Evolutionary conservation across 1,140 invertebrate genomes (phyloP).

Genomic region (Drosophila arizonae): DNA sequence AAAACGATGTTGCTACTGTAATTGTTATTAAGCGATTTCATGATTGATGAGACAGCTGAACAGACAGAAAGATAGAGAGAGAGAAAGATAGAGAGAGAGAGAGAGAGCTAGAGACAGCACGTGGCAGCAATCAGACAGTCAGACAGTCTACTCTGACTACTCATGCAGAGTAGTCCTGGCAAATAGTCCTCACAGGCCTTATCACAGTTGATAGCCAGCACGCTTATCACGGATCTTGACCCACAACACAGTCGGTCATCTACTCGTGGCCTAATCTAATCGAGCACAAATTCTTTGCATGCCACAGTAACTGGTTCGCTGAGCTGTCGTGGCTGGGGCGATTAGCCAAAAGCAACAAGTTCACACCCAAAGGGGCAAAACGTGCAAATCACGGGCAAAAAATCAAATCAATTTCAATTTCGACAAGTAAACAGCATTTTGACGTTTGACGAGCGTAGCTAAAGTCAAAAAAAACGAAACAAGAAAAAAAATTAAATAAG

Average conservation of each 20-base stretch:
- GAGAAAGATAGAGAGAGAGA: not conserved
- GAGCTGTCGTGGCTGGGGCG: not conserved
- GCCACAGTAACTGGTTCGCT: constrained; percentile 10
- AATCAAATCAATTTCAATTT: not conserved
- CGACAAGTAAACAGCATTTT: constrained; percentile 16
- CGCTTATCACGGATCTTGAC: constrained; percentile 36
- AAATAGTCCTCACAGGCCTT: not conserved
- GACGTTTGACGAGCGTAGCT: not conserved
- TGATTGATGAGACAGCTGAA: constrained; percentile 59
- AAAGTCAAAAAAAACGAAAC: not conserved
- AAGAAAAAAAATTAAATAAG: not conserved
- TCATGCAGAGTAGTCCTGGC: constrained; percentile 6
- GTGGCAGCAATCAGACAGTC: constrained; percentile 57
- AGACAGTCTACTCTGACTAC: constrained; percentile 5
- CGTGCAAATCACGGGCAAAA: constrained; percentile 29
- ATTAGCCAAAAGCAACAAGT: constrained; percentile 33
- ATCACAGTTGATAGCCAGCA: not conserved
- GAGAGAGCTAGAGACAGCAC: constrained; percentile 17
- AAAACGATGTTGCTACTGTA: constrained; percentile 28
- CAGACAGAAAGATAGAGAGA: not conserved
- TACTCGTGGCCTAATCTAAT: constrained; percentile 38
- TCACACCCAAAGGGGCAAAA: constrained; percentile 2
- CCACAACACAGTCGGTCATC: not conserved
- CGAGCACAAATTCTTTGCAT: constrained; percentile 38
- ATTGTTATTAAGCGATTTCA: constrained; percentile 62